Percentiles rank a stretch among this genome's conserved stretches.
Evolutionary conservation across 2,888 invertebrate genomes (phyloP).

Genomic region (Abrostola triplasia): DNA sequence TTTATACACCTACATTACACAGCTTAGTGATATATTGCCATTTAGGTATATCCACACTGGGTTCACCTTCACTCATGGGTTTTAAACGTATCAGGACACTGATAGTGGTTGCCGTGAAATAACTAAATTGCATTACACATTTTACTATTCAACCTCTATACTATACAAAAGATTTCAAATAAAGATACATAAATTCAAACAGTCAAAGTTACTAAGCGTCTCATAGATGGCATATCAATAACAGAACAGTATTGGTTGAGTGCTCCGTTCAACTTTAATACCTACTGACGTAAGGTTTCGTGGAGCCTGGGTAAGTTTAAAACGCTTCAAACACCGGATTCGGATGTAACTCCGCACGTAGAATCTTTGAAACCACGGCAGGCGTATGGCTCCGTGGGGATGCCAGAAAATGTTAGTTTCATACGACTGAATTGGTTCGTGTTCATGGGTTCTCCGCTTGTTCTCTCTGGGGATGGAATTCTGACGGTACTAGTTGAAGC

Average conservation of each 20-base stretch:
- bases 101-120: too few species aligned
- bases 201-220: too few species aligned
- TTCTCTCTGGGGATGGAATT: slow-evolving; percentile 24
- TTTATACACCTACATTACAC: too few species aligned
- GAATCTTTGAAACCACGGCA: slow-evolving; percentile 34
- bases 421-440: slow-evolving; percentile 38
- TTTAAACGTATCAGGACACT: too few species aligned
- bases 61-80: too few species aligned
- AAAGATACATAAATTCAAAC: too few species aligned
- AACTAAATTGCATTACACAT: too few species aligned
- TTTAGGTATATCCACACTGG: too few species aligned
- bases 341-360: slow-evolving; percentile 20
- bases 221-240: background rate
- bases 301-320: slow-evolving; percentile 7
- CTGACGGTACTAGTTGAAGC: slow-evolving; percentile 8
- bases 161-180: too few species aligned
- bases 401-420: slow-evolving; percentile 38
- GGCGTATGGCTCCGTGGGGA: slow-evolving; percentile 45
- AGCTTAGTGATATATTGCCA: too few species aligned
- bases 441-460: slow-evolving; percentile 24
- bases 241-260: background rate
- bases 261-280: slow-evolving; percentile 1
- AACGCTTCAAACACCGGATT: slow-evolving; percentile 13
- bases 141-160: too few species aligned
- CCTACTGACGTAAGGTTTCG: background rate